Evolutionary conservation across 2,113 vertebrate species (phyloP), one percentile per base, ranked within the genome.

Genomic region (Neolamprologus variostigma): DNA sequence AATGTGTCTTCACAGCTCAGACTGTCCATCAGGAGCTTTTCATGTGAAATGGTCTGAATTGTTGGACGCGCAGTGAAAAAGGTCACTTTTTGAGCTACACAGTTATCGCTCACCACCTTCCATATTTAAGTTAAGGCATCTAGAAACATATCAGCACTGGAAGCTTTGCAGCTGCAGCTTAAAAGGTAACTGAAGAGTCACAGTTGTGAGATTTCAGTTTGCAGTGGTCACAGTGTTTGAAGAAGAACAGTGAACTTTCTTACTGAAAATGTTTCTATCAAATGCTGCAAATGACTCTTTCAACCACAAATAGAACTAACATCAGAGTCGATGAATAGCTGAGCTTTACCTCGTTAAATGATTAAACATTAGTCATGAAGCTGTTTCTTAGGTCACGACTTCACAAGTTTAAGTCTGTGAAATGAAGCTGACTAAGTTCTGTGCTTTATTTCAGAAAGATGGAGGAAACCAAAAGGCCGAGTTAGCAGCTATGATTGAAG

Each of bases 401-500:
- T 76, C 42, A 68, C 11, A 50, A 50, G 23, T 12, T 47, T 76
- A 16, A 76, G 42, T 28, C 21, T 8, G 12, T 40, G 19, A 50
- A 79, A n/a, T 17, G 21, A 45, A 45, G 37, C 42, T 12, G 37
- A 23, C 23, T 1, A 5, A 33, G 5, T 47, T 4, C 3, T 87
- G 6, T 86, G 37, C 63, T 90, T 86, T 6, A 8, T 94, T 93
- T 47, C 93, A 99, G 98, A 94, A 98, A 96, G 98, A 99, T 4
- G 95, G 94, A 10, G 93, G 93, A 0, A 97, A 95, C 93, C 97
- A 97, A 90, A 99, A 97, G 94, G 93, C 97, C 63, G 98, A 99
- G 93, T 97, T 97, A 88, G 96, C 97, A 54, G 96, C 96, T 45
- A 95, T 98, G 87, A 96, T 98, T 59, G 98, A 99, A 96, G 97